Conservation (phyloP, 2,797 vertebrate genomes). For the Macrochelys suwanniensis region DNA sequence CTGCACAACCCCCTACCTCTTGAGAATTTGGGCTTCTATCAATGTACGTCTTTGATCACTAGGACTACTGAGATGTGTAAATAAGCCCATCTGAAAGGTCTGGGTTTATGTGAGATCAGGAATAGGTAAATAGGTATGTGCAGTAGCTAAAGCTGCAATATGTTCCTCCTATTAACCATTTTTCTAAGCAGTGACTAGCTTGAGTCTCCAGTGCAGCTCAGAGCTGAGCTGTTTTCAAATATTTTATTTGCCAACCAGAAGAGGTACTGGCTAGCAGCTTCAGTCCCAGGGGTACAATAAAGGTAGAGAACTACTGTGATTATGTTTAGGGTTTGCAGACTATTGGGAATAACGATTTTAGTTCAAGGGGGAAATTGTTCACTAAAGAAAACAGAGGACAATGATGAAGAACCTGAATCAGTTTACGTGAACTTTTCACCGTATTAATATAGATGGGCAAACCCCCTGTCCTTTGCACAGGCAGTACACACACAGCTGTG, state of each 20-base stretch:
- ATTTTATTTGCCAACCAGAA: background rate
- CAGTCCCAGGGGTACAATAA: background rate
- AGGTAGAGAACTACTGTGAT: background rate
- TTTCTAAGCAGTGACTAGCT: too few species aligned
- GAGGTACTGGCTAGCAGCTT: background rate
- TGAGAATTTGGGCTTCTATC: background rate
- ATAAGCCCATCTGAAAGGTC: background rate
- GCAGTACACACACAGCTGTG: background rate
- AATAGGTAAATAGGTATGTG: background rate
- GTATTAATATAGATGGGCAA: background rate
- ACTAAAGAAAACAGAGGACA: background rate
- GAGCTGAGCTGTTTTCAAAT: background rate
- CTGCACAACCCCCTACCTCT: background rate
- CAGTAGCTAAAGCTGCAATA: background rate
- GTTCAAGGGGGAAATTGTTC: background rate
- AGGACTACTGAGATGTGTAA: background rate
- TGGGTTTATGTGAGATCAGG: background rate
- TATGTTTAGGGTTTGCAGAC: background rate
- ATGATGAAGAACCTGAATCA: background rate
- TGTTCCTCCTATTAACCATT: background rate
- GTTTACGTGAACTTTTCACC: background rate
- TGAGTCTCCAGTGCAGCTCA: background rate
- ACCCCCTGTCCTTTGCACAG: background rate
- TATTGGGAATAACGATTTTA: background rate
- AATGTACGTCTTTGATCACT: background rate